Percentiles rank a stretch among this genome's conserved stretches.
Evolutionary conservation across 2,797 vertebrate species (phyloP).

Genomic region (Danionella dracula): DNA sequence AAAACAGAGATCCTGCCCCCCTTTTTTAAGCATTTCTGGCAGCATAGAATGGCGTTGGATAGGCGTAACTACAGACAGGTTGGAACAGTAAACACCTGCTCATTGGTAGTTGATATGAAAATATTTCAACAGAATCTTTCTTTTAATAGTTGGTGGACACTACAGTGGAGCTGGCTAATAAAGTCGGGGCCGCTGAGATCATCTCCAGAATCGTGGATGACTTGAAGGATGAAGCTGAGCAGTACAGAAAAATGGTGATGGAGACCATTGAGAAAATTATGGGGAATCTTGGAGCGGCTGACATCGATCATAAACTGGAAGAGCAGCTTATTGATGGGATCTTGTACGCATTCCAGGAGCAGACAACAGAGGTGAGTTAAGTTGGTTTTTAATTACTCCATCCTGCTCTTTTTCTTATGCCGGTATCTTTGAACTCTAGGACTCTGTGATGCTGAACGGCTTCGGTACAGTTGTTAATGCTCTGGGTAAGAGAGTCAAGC

Average conservation of each 20-base stretch:
- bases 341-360: constrained; percentile 96
- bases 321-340: constrained; percentile 98
- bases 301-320: constrained; percentile 98
- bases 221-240: constrained; percentile 97
- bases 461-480: constrained; percentile 98
- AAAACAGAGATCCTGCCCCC: constrained; percentile 98
- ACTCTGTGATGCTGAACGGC: constrained; percentile 98
- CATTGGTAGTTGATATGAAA: not conserved
- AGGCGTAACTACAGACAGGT: constrained; percentile 99
- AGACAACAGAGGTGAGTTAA: constrained; percentile 89
- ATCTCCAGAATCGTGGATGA: constrained; percentile 98
- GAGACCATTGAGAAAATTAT: constrained; percentile 99
- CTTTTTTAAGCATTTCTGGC: constrained; percentile 99
- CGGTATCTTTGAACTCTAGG: constrained; percentile 61
- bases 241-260: constrained; percentile 99
- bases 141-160: constrained; percentile 89
- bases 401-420: not conserved
- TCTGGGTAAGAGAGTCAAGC: constrained; percentile 95
- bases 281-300: constrained; percentile 96
- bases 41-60: constrained; percentile 97
- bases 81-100: not conserved
- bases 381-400: not conserved
- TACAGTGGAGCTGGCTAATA: constrained; percentile 97
- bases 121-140: no score
- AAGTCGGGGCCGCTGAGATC: constrained; percentile 98